Conservation (phyloP, 2,113 vertebrate species). For the Ailuropoda melanoleuca region DNA sequence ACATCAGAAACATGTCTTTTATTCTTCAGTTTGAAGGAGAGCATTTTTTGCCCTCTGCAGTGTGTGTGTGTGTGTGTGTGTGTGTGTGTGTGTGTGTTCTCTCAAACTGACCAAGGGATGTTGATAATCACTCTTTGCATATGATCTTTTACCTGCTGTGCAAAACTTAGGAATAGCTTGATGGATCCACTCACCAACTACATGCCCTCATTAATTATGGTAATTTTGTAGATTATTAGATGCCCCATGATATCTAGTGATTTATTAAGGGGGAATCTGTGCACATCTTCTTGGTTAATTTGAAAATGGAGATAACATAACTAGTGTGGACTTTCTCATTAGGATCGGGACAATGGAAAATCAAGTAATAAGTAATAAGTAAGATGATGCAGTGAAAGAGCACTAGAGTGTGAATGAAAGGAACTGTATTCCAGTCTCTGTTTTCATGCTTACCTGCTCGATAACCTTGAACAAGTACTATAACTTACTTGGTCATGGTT, state of each 20-base stretch:
- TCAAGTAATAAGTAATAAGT: neutral
- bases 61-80: neutral
- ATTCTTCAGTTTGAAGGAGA: neutral
- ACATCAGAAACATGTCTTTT: neutral
- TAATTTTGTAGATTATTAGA: constrained; percentile 36
- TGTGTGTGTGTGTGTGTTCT: neutral
- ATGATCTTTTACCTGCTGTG: neutral
- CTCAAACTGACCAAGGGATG: neutral
- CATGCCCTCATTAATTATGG: neutral
- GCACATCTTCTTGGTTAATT: neutral
- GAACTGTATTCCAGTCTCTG: neutral
- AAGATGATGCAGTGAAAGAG: neutral
- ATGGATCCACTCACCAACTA: neutral
- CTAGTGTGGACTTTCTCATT: neutral
- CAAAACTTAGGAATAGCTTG: neutral
- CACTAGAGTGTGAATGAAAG: neutral
- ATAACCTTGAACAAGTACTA: neutral
- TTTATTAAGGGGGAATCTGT: neutral
- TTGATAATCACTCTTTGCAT: neutral
- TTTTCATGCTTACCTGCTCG: neutral
- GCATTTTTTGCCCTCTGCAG: neutral
- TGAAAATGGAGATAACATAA: neutral
- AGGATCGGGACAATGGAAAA: neutral
- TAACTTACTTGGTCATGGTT: neutral
- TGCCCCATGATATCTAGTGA: neutral